Base-by-base conservation (phyloP, 1,140 invertebrate species). In the Lordiphosa clarofinis region DNA sequence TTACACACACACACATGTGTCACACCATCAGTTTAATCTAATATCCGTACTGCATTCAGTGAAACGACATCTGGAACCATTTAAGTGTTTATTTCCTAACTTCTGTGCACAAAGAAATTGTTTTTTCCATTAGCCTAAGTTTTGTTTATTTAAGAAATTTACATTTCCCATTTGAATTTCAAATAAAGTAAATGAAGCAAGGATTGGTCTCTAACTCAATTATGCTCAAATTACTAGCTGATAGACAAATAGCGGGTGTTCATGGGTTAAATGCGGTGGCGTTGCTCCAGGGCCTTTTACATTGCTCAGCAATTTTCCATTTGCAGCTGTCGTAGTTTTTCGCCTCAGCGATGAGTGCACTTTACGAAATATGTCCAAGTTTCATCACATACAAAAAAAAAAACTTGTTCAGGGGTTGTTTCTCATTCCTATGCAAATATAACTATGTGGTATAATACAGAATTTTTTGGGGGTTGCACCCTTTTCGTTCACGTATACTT, bases 121-220 rank as follows among this genome's bases (percentile, higher is more conserved):
- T 24, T n/a, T 1, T 42, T n/a, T 56, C 36, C 46, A 47, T 52
- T 50, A 39, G 47, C n/a, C 11, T 31, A 11, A 31, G 12, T 46
- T 11, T 33, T 46, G 24, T 31, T 46, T 46, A 46, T 31, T 46
- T 46, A 46, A 31, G 48, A 46, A 55, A 59, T 60, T 55, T 69
- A 44, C 61, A 60, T 69, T 69, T 69, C 33, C 66, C 65, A 63
- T 67, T 58, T 39, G 36, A 49, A 56, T 56, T 55, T 43, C 7
- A 12, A 44, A 44, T 44, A 10, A 11, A 31, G 43, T 28, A 46
- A 31, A 46, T 46, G 43, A 46, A 46, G 10, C 33, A 12, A 46
- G 44, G 55, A 52, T 64, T 60, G 50, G 12, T 56, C 56, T 50
- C 49, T 21, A 65, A 69, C 61, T 47, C 66, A 59, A 65, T 69